Evolutionary conservation across 2,113 vertebrate species (phyloP).

Genomic region (Cottus gobio): DNA sequence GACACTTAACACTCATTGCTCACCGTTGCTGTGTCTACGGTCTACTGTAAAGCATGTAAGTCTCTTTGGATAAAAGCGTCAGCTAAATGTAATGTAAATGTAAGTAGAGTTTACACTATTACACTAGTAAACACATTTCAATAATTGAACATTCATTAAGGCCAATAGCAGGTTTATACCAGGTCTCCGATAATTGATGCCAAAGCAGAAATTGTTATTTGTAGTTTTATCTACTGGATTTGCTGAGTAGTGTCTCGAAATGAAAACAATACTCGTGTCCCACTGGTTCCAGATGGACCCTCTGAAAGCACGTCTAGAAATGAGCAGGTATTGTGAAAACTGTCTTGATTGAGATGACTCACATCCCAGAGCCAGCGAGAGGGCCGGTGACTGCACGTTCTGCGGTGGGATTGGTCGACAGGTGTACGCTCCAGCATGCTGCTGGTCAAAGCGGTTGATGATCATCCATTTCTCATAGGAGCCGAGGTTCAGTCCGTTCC

Average conservation of each 20-base stretch:
- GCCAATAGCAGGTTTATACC: neutral
- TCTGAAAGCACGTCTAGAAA: neutral
- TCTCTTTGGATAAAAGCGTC: too few species aligned
- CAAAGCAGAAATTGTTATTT: neutral
- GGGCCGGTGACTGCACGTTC: constrained; percentile 78
- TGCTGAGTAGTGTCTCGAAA: neutral
- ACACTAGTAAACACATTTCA: neutral
- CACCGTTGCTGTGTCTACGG: too few species aligned
- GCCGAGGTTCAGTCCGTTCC: constrained; percentile 80
- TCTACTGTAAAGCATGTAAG: too few species aligned
- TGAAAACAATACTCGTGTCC: neutral
- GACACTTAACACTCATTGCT: too few species aligned
- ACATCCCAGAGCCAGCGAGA: constrained; percentile 79
- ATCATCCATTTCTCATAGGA: constrained; percentile 77
- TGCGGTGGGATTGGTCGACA: constrained; percentile 82
- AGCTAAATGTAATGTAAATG: too few species aligned
- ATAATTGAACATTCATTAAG: neutral
- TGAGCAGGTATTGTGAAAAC: neutral
- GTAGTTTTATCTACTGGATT: neutral
- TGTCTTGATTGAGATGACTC: constrained; percentile 51
- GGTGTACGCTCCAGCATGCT: constrained; percentile 78
- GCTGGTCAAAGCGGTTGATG: constrained; percentile 78
- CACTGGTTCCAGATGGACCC: neutral
- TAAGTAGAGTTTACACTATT: neutral
- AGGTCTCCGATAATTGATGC: neutral